These are phyloP conservation scores for Hylaea fasciaria DNA, from an alignment of 2,888 invertebrate species.

Conservation along the genomic window DNA sequence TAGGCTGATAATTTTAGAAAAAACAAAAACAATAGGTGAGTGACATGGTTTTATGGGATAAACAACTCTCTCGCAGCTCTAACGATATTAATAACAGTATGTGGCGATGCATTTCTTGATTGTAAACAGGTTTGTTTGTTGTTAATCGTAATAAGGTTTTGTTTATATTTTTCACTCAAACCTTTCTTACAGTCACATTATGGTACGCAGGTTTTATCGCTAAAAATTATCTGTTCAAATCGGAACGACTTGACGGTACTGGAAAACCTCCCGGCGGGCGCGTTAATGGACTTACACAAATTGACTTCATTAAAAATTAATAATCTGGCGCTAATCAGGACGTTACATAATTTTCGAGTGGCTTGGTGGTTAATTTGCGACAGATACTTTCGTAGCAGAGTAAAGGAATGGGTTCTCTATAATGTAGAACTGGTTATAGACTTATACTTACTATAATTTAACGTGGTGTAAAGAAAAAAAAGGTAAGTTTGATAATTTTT, in stretches of 20 bases:
- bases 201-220: conserved; percentile 8
- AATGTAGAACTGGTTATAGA: not conserved
- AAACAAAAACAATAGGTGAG: no score
- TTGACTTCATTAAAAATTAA: conserved; percentile 74
- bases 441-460: no score
- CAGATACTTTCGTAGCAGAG: not conserved
- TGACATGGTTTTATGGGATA: no score
- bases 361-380: conserved; percentile 1
- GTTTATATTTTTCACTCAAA: not conserved
- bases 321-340: conserved; percentile 42
- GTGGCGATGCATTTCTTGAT: no score
- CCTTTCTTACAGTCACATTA: not conserved
- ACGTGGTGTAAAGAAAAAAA: no score
- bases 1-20: no score
- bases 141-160: no score
- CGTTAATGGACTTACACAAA: conserved; percentile 72
- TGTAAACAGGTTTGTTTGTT: no score
- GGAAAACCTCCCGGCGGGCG: conserved; percentile 66
- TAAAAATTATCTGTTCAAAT: conserved; percentile 37
- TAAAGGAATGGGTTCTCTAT: not conserved
- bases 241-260: conserved; percentile 58
- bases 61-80: no score
- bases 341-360: conserved; percentile 13
- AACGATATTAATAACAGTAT: no score
- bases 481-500: not conserved